Base-by-base conservation (phyloP, 2,113 vertebrate genomes). In the Dicerorhinus sumatrensis region DNA sequence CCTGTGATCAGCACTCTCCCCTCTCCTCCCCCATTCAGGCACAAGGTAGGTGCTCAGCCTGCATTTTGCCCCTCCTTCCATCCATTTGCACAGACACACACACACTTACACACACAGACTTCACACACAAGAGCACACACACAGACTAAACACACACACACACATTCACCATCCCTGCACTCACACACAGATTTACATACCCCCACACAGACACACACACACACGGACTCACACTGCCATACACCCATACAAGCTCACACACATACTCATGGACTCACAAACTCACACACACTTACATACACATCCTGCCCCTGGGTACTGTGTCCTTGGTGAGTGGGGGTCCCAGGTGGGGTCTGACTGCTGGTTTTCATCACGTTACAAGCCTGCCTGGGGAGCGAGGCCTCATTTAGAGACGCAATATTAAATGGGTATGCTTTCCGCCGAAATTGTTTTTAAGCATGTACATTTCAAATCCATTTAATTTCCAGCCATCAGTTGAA, bases 401-500 rank as follows among this genome's bases (percentile, higher is more conserved):
- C 39, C 69, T 94, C 17, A 8, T 89, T 89, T 60, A 79, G 93
- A 79, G 88, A 76, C 3, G 9, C 70, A n/a, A 67, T 82, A 51
- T 92, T 63, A 90, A 89, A 48, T 31, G 42, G 81, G 33, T 36
- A 33, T 60, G 48, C 65, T 89, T 89, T 82, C 29, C 7, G 3
- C 70, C 4, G 23, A 96, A 51, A 77, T 96, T 42, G 48, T 76
- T 96, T 95, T 76, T 90, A 83, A 95, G 77, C 12, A 2, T 94
- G 81, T 31, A 6, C 67, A 12, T 94, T 96, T 98, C 96, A 80
- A n/a, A 91, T 83, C 77, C 80, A 79, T 77, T 85, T 54, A 0
- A 39, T 95, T 92, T 96, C 36, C 27, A 88, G 58, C 79, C 65
- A n/a, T 72, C 65, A 17, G 39, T 18, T 51, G 96, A 90, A 92